Evolutionary conservation across 2,797 vertebrate genomes (phyloP), one percentile per base, ranked within the genome.

Genomic region (Eospalax fontanierii): DNA sequence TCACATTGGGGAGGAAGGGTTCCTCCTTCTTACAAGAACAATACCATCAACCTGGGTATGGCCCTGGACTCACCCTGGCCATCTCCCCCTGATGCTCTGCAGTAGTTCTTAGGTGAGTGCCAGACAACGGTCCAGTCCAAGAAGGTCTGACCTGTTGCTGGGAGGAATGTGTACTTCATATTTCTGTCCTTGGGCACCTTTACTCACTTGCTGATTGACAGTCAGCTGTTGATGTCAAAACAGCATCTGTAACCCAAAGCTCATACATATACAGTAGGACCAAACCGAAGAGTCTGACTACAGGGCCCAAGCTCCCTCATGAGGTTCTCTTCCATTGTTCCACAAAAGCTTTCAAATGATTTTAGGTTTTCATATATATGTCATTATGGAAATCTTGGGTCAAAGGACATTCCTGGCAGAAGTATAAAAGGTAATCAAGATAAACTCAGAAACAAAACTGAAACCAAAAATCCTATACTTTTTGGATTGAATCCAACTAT

Each of bases 181-280:
- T 38, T 30, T 19, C 33, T 80, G 26, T 38, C 18, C 35, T 65
- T 30, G 43, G 65, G 28, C 28, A 3, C 2, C 28, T 0, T 3
- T 14, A 19, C 15, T 22, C 6, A 0, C 33, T 43, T 79, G 71
- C 75, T 83, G 80, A 26, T 40, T n/a, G 3, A 4, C 66, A 30
- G 19, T 8, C 8, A 22, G n/a, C 73, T 18, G 6, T 83, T 84
- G 57, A 35, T 68, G 15, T 4, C 6, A 24, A 78, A 43, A 40
- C 6, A 6, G 28, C 68, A 14, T 28, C 84, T 11, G 6, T 1
- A 19, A 15, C 30, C 24, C 68, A 33, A 19, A 54, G 40, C 4
- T 80, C 38, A 38, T 6, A 6, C 0, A 35, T 7, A 6, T 0
- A 6, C 0, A 2, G 2, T 2, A 0, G 43, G 26, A 2, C 35